Percentiles rank a stretch among this genome's conserved stretches.
phyloP scores from a whole-genome alignment of 1,140 invertebrate species.

The Eriosoma lanigerum region DNA sequence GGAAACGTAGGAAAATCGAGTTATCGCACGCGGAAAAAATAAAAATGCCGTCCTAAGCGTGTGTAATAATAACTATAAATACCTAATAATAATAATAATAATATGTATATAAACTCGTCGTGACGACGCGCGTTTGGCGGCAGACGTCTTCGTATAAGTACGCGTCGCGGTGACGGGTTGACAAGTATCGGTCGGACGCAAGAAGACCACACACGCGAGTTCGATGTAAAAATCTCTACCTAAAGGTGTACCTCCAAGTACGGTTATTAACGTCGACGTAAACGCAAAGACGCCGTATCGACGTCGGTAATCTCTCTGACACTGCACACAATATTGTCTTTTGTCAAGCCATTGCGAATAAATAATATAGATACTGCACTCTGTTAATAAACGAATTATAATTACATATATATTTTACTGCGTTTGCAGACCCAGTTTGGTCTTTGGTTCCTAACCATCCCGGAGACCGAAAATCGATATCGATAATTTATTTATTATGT shows the following conservation, averaged over 20 bases:
- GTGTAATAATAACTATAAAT: too few species aligned
- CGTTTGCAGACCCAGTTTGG: background rate
- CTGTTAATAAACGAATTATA: background rate
- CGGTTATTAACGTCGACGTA: background rate
- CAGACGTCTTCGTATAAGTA: background rate
- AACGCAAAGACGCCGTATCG: constrained; percentile 18
- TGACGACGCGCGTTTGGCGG: background rate
- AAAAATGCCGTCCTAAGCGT: too few species aligned
- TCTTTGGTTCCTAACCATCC: background rate
- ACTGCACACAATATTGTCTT: background rate
- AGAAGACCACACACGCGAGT: constrained; percentile 19
- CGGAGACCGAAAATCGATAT: background rate
- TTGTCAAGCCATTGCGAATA: too few species aligned
- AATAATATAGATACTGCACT: too few species aligned
- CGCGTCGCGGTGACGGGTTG: constrained; percentile 15
- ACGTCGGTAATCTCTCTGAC: background rate
- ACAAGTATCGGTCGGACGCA: constrained; percentile 7
- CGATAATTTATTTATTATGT: too few species aligned
- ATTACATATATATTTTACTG: background rate
- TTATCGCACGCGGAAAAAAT: too few species aligned
- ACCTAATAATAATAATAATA: background rate
- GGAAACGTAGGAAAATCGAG: too few species aligned
- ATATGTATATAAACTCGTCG: background rate
- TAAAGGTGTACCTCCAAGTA: background rate
- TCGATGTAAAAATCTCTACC: too few species aligned